These are phyloP conservation scores for Pangasianodon hypophthalmus DNA, from an alignment of 2,113 vertebrate species.

Conservation along the genomic window DNA sequence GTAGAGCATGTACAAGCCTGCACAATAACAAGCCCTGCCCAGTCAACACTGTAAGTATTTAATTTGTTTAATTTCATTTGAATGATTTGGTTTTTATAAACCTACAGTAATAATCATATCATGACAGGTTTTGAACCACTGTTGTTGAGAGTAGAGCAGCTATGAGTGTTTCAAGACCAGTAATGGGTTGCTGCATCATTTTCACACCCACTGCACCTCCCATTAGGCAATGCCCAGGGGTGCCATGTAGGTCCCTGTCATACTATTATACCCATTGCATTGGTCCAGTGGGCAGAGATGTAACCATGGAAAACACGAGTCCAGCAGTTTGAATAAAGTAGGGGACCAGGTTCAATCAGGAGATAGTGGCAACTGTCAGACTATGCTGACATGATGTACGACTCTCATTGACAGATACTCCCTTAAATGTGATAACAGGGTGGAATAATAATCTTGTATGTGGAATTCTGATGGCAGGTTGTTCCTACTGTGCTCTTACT, in stretches of 20 bases:
- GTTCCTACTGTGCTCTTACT: constrained; percentile 40
- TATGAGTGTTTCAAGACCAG: constrained; percentile 62
- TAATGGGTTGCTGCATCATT: constrained; percentile 60
- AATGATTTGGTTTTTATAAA: background rate
- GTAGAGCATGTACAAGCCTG: background rate
- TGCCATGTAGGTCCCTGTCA: constrained; percentile 45
- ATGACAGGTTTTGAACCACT: background rate
- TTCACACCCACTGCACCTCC: constrained; percentile 56
- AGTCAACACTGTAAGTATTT: background rate
- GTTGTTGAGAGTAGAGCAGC: constrained; percentile 32
- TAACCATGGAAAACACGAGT: constrained; percentile 23
- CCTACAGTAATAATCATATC: background rate
- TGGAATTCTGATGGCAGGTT: constrained; percentile 46
- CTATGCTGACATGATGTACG: constrained; percentile 67
- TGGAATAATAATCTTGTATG: constrained; percentile 57
- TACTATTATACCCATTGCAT: constrained; percentile 63
- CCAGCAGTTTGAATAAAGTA: constrained; percentile 57
- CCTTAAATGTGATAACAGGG: constrained; percentile 43
- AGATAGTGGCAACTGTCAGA: constrained; percentile 70
- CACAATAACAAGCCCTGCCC: background rate
- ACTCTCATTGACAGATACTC: constrained; percentile 63
- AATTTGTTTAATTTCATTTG: background rate
- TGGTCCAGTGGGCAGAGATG: constrained; percentile 58
- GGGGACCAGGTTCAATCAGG: constrained; percentile 61
- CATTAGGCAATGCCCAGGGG: constrained; percentile 60